Evolutionary conservation across 2,797 vertebrate genomes (phyloP).

Genomic region (Lagorchestes hirsutus): DNA sequence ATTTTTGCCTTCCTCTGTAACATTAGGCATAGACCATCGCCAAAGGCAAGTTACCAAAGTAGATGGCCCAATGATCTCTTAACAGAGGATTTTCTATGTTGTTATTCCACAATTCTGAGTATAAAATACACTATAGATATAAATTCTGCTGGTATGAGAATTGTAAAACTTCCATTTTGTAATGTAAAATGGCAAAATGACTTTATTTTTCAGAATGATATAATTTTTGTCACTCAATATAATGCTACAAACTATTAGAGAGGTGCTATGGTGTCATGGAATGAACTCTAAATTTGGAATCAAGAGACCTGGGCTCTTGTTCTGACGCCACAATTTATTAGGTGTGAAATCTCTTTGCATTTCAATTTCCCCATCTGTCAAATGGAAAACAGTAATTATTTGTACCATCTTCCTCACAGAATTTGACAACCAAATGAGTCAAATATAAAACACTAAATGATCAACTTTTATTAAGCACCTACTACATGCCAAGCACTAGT

Average conservation of each 20-base stretch:
- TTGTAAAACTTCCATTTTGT: not conserved
- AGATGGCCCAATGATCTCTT: constrained; percentile 6
- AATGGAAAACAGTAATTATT: not conserved
- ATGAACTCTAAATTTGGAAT: not conserved
- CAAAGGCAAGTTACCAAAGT: constrained; percentile 2
- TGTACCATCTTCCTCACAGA: not conserved
- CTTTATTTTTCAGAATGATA: constrained; percentile 1
- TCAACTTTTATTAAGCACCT: not conserved
- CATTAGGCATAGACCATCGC: constrained; percentile 1
- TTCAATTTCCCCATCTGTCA: not conserved
- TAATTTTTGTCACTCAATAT: not conserved
- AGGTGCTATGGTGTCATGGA: not conserved
- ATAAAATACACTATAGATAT: not conserved
- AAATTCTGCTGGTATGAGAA: not conserved
- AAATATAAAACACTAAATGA: not conserved
- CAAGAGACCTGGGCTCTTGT: not conserved
- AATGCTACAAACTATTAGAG: not conserved
- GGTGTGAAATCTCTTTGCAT: not conserved
- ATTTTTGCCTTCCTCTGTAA: constrained; percentile 37
- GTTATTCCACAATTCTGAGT: not conserved
- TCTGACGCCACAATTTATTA: not conserved
- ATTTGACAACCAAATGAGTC: not conserved
- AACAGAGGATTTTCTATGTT: not conserved
- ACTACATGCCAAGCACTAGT: not conserved
- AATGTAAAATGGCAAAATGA: constrained; percentile 50